These are phyloP conservation scores for Syritta pipiens DNA, from an alignment of 2,888 invertebrate species.

Conservation along the genomic window DNA sequence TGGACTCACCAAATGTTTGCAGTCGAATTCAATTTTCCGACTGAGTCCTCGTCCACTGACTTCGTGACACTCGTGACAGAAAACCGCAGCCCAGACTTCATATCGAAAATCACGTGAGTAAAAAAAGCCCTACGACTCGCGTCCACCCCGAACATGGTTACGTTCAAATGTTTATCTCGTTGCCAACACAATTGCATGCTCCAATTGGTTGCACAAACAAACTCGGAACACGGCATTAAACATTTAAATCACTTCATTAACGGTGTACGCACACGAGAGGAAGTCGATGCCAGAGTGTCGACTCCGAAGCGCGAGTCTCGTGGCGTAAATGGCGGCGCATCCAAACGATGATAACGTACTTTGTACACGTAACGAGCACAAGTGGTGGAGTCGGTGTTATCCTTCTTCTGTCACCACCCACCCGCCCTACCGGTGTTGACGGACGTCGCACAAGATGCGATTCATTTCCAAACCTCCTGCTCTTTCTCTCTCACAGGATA, in stretches of 20 bases:
- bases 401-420: neutral
- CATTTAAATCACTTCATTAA: constrained; percentile 37
- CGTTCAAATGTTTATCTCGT: too few relatives aligned
- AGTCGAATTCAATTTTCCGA: too few relatives aligned
- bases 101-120: too few relatives aligned
- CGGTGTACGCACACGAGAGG: neutral
- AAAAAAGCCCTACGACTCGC: neutral
- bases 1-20: too few relatives aligned
- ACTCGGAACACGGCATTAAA: constrained; percentile 38
- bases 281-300: neutral
- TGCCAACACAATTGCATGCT: constrained; percentile 1
- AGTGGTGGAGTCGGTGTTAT: neutral
- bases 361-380: constrained; percentile 37
- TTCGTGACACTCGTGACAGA: too few relatives aligned
- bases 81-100: too few relatives aligned
- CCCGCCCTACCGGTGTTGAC: neutral
- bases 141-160: neutral
- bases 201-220: constrained; percentile 51
- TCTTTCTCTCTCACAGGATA: neutral
- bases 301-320: too few relatives aligned
- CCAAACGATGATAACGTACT: constrained; percentile 46
- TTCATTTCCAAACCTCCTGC: neutral
- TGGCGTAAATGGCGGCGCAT: constrained; percentile 22
- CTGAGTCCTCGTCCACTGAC: too few relatives aligned
- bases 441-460: neutral